A percentile compares a stretch with the other conserved stretches of the same genome.
These are phyloP conservation scores for Eupithecia centaureata DNA, from an alignment of 2,888 invertebrate species.

Conservation along the genomic window DNA sequence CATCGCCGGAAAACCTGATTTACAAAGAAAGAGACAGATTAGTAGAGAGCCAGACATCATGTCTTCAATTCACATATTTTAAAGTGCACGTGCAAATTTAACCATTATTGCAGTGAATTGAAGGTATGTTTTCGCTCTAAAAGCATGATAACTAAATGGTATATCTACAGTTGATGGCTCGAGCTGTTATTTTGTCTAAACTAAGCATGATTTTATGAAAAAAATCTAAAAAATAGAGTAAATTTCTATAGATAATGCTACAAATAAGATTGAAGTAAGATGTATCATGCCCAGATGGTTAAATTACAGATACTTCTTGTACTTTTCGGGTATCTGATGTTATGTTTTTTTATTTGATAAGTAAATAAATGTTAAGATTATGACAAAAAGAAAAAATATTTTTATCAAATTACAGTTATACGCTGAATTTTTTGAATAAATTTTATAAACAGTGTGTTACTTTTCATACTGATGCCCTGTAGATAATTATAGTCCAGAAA, in stretches of 20 bases:
- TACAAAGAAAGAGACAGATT: conserved; percentile 40
- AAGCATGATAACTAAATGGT: conserved; percentile 74
- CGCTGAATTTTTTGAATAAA: background rate
- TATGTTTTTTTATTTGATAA: background rate
- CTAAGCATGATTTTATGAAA: conserved; percentile 49
- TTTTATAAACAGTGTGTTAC: background rate
- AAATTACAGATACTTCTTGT: background rate
- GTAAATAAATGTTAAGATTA: background rate
- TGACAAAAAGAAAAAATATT: background rate
- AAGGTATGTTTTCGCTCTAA: conserved; percentile 81
- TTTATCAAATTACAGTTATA: background rate
- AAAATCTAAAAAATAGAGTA: background rate
- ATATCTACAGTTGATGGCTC: conserved; percentile 49
- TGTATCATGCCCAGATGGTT: background rate
- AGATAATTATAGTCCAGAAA: background rate
- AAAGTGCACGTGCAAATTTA: conserved; percentile 60
- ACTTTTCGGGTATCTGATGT: background rate
- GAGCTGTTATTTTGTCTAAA: conserved; percentile 57
- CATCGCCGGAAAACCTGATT: conserved; percentile 18
- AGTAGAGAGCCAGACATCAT: conserved; percentile 82
- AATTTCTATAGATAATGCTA: background rate
- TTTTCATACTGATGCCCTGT: background rate
- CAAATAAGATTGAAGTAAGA: background rate
- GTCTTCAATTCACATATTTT: conserved; percentile 77
- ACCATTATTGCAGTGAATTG: conserved; percentile 68